These are phyloP conservation scores for Potamarius usumacintae DNA, from an alignment of 2,113 vertebrate species.

Conservation along the genomic window DNA sequence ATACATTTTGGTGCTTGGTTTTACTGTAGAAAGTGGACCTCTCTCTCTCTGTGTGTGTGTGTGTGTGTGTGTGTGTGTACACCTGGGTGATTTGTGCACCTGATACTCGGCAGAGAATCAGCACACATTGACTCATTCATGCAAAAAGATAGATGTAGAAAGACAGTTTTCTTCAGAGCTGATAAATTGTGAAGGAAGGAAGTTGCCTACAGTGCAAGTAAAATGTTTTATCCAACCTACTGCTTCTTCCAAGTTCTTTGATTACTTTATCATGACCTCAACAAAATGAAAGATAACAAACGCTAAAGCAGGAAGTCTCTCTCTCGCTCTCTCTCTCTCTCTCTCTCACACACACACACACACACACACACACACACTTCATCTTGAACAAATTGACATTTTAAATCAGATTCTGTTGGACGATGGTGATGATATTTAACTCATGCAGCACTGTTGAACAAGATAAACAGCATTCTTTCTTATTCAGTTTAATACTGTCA, in stretches of 20 bases:
- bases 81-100: constrained; percentile 11
- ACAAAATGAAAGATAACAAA: constrained; percentile 24
- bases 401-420: constrained; percentile 6
- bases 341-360: background rate
- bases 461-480: constrained; percentile 14
- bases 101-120: constrained; percentile 2
- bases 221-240: background rate
- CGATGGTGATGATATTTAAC: constrained; percentile 18
- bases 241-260: background rate
- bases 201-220: background rate
- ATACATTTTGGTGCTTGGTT: background rate
- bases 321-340: background rate
- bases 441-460: background rate
- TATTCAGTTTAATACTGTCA: background rate
- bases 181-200: constrained; percentile 9
- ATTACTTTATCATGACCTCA: constrained; percentile 20
- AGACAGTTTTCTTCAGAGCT: background rate
- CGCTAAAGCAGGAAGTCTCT: constrained; percentile 13
- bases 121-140: constrained; percentile 32
- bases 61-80: background rate
- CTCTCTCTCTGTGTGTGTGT: background rate
- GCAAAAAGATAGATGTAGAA: constrained; percentile 14
- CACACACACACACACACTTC: background rate
- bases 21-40: background rate
- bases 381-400: constrained; percentile 27